Conservation (phyloP, 2,888 invertebrate genomes). For the Drosophila falleni region DNA sequence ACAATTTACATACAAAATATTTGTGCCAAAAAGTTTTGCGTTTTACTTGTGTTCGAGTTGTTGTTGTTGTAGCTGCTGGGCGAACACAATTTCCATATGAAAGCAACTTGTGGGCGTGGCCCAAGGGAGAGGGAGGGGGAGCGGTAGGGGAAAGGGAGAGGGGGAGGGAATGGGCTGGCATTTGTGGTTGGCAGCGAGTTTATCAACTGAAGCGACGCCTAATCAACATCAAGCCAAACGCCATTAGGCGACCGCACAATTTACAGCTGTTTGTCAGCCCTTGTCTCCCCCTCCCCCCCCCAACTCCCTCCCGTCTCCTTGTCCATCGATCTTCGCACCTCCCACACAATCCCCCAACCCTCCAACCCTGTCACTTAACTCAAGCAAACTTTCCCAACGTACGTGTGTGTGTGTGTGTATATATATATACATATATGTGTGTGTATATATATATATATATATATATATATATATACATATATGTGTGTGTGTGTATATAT, state of each 20-base stretch:
- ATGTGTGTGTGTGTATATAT: not conserved
- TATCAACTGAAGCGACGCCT: slow-evolving; percentile 76
- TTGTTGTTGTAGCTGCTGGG: slow-evolving; percentile 21
- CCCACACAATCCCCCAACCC: not conserved
- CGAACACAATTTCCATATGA: slow-evolving; percentile 70
- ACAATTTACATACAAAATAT: slow-evolving; percentile 79
- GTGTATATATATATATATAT: not conserved
- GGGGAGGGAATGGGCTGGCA: slow-evolving; percentile 11
- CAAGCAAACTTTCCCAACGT: slow-evolving; percentile 34
- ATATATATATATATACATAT: no score
- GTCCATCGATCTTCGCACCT: not conserved
- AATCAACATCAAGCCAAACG: slow-evolving; percentile 72
- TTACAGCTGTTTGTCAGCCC: slow-evolving; percentile 66
- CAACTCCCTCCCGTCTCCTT: not conserved
- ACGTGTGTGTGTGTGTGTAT: not conserved
- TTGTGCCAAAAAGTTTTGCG: slow-evolving; percentile 74
- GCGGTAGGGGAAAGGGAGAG: no score
- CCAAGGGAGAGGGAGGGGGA: no score
- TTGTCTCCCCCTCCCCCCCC: not conserved
- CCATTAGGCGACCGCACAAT: slow-evolving; percentile 72
- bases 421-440: no score
- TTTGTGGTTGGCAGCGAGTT: slow-evolving; percentile 64
- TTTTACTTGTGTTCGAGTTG: slow-evolving; percentile 41
- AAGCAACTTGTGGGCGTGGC: slow-evolving; percentile 49
- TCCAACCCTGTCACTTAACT: slow-evolving; percentile 23